Evolutionary conservation across 2,888 invertebrate species (phyloP).

Genomic region (Caenorhabditis becei): DNA sequence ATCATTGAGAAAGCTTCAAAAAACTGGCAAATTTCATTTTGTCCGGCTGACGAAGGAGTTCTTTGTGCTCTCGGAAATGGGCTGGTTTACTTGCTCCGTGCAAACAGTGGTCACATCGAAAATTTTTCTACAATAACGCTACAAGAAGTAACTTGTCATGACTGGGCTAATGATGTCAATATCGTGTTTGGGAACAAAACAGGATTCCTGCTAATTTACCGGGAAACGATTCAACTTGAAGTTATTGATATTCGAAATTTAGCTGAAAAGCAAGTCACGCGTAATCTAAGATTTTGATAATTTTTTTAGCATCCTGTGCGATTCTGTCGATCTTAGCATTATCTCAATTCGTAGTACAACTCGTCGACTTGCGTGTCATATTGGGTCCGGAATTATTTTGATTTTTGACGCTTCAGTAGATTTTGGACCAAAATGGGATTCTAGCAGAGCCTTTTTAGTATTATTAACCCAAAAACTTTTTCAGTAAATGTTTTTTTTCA

Average conservation of each 20-base stretch:
- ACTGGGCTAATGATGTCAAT: conserved; percentile 77
- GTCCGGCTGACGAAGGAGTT: conserved; percentile 77
- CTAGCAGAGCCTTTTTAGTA: conserved; percentile 49
- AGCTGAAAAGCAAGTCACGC: conserved; percentile 59
- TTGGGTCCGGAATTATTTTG: conserved; percentile 46
- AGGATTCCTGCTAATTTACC: conserved; percentile 72
- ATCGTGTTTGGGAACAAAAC: conserved; percentile 74
- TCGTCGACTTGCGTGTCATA: conserved; percentile 51
- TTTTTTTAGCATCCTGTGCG: conserved; percentile 27
- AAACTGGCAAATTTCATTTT: conserved; percentile 73
- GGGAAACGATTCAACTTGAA: conserved; percentile 76
- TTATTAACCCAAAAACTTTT: background rate
- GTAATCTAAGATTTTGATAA: background rate
- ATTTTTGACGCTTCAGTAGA: conserved; percentile 46
- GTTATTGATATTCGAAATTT: conserved; percentile 68
- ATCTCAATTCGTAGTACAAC: conserved; percentile 48
- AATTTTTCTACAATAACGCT: conserved; percentile 74
- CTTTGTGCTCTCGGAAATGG: conserved; percentile 70
- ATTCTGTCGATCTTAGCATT: conserved; percentile 41
- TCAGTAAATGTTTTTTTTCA: conserved; percentile 25
- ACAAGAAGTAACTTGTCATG: conserved; percentile 70
- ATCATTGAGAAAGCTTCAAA: conserved; percentile 35
- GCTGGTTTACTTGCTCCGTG: conserved; percentile 68
- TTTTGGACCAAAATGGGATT: conserved; percentile 44
- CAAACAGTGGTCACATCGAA: conserved; percentile 67